Evolutionary conservation across 1,140 invertebrate genomes (phyloP).

Genomic region (Apis cerana): DNA sequence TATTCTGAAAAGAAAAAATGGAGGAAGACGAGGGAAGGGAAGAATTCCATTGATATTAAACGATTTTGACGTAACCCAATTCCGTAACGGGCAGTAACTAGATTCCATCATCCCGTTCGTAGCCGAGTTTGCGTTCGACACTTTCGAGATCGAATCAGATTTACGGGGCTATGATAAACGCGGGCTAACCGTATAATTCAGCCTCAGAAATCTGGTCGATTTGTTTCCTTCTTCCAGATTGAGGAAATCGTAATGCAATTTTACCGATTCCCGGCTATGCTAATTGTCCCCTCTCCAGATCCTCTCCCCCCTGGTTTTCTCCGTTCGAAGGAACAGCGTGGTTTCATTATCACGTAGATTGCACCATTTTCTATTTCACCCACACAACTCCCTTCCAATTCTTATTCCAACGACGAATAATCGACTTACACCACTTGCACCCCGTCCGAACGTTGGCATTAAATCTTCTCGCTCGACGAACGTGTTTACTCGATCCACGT

Average conservation of each 20-base stretch:
- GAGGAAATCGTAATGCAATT: constrained; percentile 58
- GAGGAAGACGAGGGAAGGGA: background rate
- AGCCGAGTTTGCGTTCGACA: constrained; percentile 34
- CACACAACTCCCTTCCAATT: background rate
- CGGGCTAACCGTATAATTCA: constrained; percentile 62
- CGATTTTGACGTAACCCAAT: constrained; percentile 68
- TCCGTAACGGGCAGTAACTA: constrained; percentile 58
- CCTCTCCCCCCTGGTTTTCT: background rate
- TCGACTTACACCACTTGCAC: too few species aligned
- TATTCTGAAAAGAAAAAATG: background rate
- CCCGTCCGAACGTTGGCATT: too few species aligned
- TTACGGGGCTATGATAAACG: constrained; percentile 47
- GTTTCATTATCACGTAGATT: too few species aligned
- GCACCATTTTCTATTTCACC: background rate
- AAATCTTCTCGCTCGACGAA: too few species aligned
- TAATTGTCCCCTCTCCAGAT: constrained; percentile 41
- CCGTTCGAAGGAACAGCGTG: background rate
- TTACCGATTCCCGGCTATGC: constrained; percentile 46
- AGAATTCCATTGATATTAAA: constrained; percentile 25
- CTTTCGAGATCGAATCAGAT: constrained; percentile 54
- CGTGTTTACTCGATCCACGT: too few species aligned
- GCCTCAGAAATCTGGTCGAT: constrained; percentile 33
- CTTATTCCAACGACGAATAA: too few species aligned
- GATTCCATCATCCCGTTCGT: background rate
- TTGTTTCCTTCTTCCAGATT: constrained; percentile 49